phyloP scores from a whole-genome alignment of 1,140 invertebrate genomes.

The Bacillus rossius region DNA sequence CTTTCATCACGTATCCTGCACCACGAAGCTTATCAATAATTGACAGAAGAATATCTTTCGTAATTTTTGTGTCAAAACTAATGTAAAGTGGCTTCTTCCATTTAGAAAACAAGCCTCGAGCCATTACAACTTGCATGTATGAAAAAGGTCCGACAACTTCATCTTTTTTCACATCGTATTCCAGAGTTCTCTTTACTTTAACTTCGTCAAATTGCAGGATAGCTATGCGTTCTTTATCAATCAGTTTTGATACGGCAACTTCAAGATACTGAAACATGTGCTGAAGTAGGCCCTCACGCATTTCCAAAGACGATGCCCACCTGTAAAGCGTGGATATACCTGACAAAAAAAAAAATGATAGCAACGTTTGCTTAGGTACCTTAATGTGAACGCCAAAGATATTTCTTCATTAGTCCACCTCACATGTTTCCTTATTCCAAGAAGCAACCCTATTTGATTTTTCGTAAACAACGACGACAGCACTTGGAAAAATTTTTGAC shows the following conservation, averaged over 20 bases:
- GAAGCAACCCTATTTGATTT: conserved; percentile 5
- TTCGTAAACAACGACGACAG: conserved; percentile 1
- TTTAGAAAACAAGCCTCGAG: not conserved
- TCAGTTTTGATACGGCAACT: conserved; percentile 1
- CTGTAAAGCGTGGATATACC: conserved; percentile 5
- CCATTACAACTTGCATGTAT: not conserved
- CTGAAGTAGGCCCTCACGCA: not conserved
- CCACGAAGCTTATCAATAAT: conserved; percentile 5
- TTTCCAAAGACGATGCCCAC: conserved; percentile 2
- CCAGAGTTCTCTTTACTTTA: too few relatives aligned
- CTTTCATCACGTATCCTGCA: not conserved
- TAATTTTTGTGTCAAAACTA: conserved; percentile 10
- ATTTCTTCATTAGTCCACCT: conserved; percentile 10
- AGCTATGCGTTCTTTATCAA: not conserved
- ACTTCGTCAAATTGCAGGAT: conserved; percentile 8
- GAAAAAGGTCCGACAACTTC: conserved; percentile 3
- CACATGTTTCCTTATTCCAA: not conserved
- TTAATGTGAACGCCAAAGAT: conserved; percentile 12
- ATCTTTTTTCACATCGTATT: conserved; percentile 7
- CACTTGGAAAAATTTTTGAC: too few relatives aligned
- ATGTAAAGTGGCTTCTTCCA: conserved; percentile 5
- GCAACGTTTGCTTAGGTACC: conserved; percentile 13
- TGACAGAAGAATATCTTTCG: not conserved
- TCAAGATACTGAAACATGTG: conserved; percentile 10
- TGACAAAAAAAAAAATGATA: conserved; percentile 3